Evolutionary conservation across 2,888 invertebrate genomes (phyloP).

Genomic region (Anthophora plumipes): DNA sequence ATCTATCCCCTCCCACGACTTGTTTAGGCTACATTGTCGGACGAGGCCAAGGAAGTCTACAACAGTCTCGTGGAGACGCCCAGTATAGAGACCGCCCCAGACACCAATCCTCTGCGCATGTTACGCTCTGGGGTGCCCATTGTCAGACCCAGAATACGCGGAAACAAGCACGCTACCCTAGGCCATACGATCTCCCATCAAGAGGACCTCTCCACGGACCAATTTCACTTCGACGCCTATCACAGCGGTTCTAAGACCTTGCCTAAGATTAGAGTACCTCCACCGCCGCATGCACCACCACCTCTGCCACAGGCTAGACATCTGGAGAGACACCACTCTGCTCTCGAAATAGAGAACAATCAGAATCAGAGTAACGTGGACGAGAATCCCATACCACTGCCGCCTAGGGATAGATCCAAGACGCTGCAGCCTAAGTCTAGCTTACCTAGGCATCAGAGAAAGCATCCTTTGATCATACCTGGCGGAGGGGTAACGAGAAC

Average conservation of each 20-base stretch:
- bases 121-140: conserved; percentile 87
- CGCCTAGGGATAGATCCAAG: conserved; percentile 90
- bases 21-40: conserved; percentile 92
- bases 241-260: conserved; percentile 80
- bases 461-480: conserved; percentile 92
- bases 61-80: conserved; percentile 93
- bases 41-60: conserved; percentile 97
- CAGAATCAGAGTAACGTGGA: conserved; percentile 80
- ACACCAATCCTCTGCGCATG: conserved; percentile 88
- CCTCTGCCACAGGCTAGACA: conserved; percentile 68
- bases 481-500: conserved; percentile 88
- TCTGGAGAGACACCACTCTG: conserved; percentile 74
- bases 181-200: conserved; percentile 70
- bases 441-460: conserved; percentile 91
- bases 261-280: conserved; percentile 79
- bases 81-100: conserved; percentile 79
- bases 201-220: conserved; percentile 70
- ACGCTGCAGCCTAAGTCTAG: conserved; percentile 87
- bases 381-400: conserved; percentile 91
- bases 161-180: conserved; percentile 84
- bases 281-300: conserved; percentile 75
- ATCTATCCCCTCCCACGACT: conserved; percentile 78
- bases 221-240: conserved; percentile 76
- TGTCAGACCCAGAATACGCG: conserved; percentile 86
- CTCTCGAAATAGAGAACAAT: conserved; percentile 78